Base-by-base conservation (phyloP, 2,888 invertebrate genomes). In the Rutpela maculata region DNA sequence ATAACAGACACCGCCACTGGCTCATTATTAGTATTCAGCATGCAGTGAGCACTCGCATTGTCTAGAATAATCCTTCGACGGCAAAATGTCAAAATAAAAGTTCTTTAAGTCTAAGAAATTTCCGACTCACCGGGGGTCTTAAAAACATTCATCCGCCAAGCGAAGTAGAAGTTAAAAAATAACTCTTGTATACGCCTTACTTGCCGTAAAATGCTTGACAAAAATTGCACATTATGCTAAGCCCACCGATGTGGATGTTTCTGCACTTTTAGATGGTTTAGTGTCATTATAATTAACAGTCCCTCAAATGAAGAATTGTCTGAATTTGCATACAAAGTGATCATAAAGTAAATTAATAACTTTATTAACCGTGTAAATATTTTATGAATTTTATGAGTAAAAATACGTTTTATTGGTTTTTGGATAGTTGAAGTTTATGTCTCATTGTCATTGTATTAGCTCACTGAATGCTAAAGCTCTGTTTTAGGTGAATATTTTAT, bases 301-400 rank as follows among this genome's bases (percentile, higher is more conserved):
- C 63, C 7, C 22, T 18, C 15, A 60, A 18, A 63, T 72, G 55
- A 72, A 63, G 63, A 71, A 60, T 70, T 17, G 18, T 15, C 4
- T 19, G 17, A 43, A 72, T 72, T 72, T 72, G 22, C 72, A 72
- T 72, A 72, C 72, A 63, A 55, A 72, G 55, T 63, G 72, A 63
- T 72, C 63, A 43, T 72, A 72, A 72, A 72, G 31, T 55, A 55
- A 63, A 63, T 72, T 72, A 63, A 55, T 72, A 63, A 55, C 63
- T 72, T 72, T 63, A 72, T 72, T 55, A 72, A 18, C 9, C 11
- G 15, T 17, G 22, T 31, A 68, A 31, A 69, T 57, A 19, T 69
- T 35, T 69, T 19, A 31, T 26, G 31, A 31, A 19, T 69, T 35
- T 69, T 19, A 31, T 26, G 31, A 31, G n/a, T 12, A 12, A 22